phyloP scores from a whole-genome alignment of 1,140 invertebrate genomes.

The Grapholita molesta region DNA sequence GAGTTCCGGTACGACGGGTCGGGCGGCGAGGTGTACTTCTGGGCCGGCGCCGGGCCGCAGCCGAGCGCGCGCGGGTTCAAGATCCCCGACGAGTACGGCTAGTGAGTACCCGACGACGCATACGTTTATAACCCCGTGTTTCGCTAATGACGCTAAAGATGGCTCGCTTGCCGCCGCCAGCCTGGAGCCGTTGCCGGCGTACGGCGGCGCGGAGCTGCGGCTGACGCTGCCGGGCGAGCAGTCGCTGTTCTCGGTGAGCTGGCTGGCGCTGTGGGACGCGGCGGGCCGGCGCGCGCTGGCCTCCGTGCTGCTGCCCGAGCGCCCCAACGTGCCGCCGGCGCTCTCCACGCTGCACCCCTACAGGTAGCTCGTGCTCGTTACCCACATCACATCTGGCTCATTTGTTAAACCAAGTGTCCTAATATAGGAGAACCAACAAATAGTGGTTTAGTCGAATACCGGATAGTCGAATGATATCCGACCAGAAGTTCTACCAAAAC shows the following conservation, averaged over 20 bases:
- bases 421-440: too few species aligned
- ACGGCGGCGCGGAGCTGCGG: slow-evolving; percentile 86
- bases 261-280: slow-evolving; percentile 84
- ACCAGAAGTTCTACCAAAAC: too few species aligned
- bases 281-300: slow-evolving; percentile 85
- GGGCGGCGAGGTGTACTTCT: slow-evolving; percentile 90
- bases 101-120: slow-evolving; percentile 85
- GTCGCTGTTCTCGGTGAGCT: slow-evolving; percentile 91
- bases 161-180: too few species aligned
- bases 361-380: too few species aligned
- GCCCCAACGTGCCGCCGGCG: slow-evolving; percentile 91
- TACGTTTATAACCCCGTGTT: too few species aligned
- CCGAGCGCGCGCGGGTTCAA: slow-evolving; percentile 88
- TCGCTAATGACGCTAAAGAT: too few species aligned
- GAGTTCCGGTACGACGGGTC: slow-evolving; percentile 88
- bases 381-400: too few species aligned
- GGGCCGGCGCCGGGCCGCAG: slow-evolving; percentile 92
- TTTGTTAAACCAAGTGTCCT: too few species aligned
- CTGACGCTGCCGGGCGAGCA: slow-evolving; percentile 90
- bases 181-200: slow-evolving; percentile 71
- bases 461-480: too few species aligned
- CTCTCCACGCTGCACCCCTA: slow-evolving; percentile 80
- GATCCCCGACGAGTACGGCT: slow-evolving; percentile 95
- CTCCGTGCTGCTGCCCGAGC: slow-evolving; percentile 88
- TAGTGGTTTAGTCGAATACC: too few species aligned